These are phyloP conservation scores for Resseliella maxima DNA, from an alignment of 2,888 invertebrate species.

Conservation along the genomic window DNA sequence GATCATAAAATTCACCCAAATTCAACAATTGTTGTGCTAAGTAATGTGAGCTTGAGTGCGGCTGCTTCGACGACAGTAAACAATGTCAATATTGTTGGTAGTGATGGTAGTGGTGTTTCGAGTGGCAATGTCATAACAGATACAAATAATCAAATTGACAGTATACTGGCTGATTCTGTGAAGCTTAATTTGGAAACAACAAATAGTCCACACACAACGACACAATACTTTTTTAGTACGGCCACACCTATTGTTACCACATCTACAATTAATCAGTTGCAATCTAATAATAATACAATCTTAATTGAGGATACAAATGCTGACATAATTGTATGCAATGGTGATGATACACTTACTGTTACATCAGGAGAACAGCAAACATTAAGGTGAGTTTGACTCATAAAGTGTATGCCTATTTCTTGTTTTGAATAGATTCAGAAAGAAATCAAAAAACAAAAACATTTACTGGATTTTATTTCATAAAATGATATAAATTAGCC, in stretches of 20 bases:
- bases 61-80: slow-evolving; percentile 6
- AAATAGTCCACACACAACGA: not conserved
- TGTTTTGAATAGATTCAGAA: too few relatives aligned
- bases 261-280: slow-evolving; percentile 29
- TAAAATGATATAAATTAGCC: too few relatives aligned
- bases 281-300: slow-evolving; percentile 38
- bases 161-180: slow-evolving; percentile 21
- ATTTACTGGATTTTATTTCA: too few relatives aligned
- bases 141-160: slow-evolving; percentile 30
- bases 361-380: slow-evolving; percentile 14
- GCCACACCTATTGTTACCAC: slow-evolving; percentile 31
- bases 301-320: slow-evolving; percentile 24
- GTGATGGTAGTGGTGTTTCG: not conserved
- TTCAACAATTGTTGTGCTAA: slow-evolving; percentile 38
- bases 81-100: not conserved
- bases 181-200: slow-evolving; percentile 24
- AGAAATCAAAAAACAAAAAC: too few relatives aligned
- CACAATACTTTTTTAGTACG: slow-evolving; percentile 46
- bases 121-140: not conserved
- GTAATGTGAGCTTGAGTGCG: not conserved
- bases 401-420: too few relatives aligned
- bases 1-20: slow-evolving; percentile 51
- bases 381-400: not conserved
- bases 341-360: slow-evolving; percentile 31
- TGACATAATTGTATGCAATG: slow-evolving; percentile 41